phyloP scores from a whole-genome alignment of 2,797 vertebrate species.

The Rhinoraja longicauda region DNA sequence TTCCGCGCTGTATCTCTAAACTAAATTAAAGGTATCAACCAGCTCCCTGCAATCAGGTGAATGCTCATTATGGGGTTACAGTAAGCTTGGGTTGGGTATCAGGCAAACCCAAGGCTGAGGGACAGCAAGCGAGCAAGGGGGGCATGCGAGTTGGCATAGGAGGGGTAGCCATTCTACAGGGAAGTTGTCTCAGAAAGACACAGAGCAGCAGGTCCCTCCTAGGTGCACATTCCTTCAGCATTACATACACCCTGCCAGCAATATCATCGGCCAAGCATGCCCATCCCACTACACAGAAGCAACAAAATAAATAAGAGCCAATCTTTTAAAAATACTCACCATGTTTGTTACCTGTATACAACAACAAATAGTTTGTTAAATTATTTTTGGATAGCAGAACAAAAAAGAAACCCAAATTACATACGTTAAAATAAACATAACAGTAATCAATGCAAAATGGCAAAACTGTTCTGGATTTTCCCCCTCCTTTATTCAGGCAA shows the following conservation, averaged over 20 bases:
- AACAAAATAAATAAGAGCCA: not conserved
- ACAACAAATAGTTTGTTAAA: slow-evolving; percentile 64
- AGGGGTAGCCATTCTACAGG: not conserved
- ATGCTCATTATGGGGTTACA: not conserved
- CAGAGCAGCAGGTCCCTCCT: slow-evolving; percentile 49
- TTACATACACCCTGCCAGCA: slow-evolving; percentile 42
- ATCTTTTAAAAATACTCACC: slow-evolving; percentile 77
- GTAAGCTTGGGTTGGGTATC: not conserved
- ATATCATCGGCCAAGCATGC: slow-evolving; percentile 59
- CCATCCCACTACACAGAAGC: slow-evolving; percentile 54
- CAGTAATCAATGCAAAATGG: not conserved
- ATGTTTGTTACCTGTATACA: slow-evolving; percentile 96
- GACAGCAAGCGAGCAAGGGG: not conserved
- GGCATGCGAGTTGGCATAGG: not conserved
- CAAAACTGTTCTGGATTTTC: slow-evolving; percentile 36
- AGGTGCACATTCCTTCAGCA: slow-evolving; percentile 54
- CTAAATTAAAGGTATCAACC: no score
- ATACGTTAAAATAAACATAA: not conserved
- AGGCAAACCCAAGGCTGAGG: no score
- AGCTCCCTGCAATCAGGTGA: not conserved
- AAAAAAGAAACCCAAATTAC: not conserved
- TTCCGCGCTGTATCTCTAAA: no score
- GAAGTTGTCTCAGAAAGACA: slow-evolving; percentile 20
- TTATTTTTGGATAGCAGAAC: slow-evolving; percentile 37
- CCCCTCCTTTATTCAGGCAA: not conserved